Percentiles rank a stretch among this genome's conserved stretches.
These are phyloP conservation scores for Campoplex capitator DNA, from an alignment of 2,888 invertebrate species.

Conservation along the genomic window DNA sequence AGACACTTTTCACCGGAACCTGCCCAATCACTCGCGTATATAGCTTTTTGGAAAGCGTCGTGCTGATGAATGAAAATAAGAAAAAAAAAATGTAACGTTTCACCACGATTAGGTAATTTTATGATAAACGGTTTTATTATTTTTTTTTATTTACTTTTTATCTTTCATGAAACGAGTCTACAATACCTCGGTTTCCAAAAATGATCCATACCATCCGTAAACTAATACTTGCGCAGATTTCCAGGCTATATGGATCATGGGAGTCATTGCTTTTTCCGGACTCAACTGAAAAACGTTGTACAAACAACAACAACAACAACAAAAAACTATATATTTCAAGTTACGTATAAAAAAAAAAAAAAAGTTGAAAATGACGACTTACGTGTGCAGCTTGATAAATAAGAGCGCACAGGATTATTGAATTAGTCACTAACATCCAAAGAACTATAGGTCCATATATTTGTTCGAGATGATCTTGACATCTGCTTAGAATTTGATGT, in stretches of 20 bases:
- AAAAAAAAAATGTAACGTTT: not conserved
- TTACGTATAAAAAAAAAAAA: too few species aligned
- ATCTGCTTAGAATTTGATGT: slow-evolving; percentile 56
- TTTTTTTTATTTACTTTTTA: not conserved
- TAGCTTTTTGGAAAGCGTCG: slow-evolving; percentile 67
- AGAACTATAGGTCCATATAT: slow-evolving; percentile 66
- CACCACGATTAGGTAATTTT: not conserved
- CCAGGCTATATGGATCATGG: not conserved
- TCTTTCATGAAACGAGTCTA: not conserved
- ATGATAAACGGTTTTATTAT: not conserved
- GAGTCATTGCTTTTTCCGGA: not conserved
- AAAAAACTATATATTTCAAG: too few species aligned
- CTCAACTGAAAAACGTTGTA: not conserved
- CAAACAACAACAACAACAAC: not conserved
- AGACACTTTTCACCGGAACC: slow-evolving; percentile 55
- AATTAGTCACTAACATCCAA: slow-evolving; percentile 58
- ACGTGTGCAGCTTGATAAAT: slow-evolving; percentile 66
- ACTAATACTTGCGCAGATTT: slow-evolving; percentile 9
- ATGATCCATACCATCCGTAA: not conserved
- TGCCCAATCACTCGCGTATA: slow-evolving; percentile 72
- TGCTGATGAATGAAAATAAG: slow-evolving; percentile 62
- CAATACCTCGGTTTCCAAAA: not conserved
- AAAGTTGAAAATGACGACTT: slow-evolving; percentile 8
- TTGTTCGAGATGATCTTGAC: slow-evolving; percentile 52
- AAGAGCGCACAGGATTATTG: slow-evolving; percentile 61